Evolutionary conservation across 2,888 invertebrate genomes (phyloP), one percentile per base, ranked within the genome.

Genomic region (Nemurella pictetii): DNA sequence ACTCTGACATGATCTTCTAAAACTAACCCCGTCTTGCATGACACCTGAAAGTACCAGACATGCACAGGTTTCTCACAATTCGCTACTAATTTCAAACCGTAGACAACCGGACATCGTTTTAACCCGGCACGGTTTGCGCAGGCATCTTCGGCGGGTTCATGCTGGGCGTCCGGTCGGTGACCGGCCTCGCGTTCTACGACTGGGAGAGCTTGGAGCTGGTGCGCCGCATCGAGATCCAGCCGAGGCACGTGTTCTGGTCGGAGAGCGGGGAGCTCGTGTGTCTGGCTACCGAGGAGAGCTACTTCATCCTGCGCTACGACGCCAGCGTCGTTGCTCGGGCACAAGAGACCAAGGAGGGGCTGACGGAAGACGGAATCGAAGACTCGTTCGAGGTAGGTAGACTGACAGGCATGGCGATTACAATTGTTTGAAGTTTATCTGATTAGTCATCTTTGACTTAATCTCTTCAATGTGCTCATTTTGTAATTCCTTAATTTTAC

Each of bases 171-270:
- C 95, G 96, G 88, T 97, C 98, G 0, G 96, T 96, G 15, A 96
- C 97, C 80, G 98, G 98, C 0, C 92, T 99, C 88, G 95, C 96
- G 0, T 98, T 99, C 91, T 99, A 98, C 89, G 99, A 99, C 89
- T 99, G 99, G 99, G 99, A 99, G 88, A 94, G 95, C 20, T 91
- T 97, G 86, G 97, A 97, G 87, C 92, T 99, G 83, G 93, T 99
- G 72, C 94, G 99, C 85, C 94, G 99, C 81, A 99, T 99, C 89
- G 99, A 99, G 92, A 99, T 99, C 88, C 97, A 96, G 90, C 98
- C 98, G 0, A 94, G 94, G 87, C 95, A 96, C 89, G 96, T 99
- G 29, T 98, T 96, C 90, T 99, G 99, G 99, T 97, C 98, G 72
- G 99, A 99, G 90, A 96, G 95, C 89, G 98, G 99, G 0, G 96